A percentile compares a stretch with the other conserved stretches of the same genome.
These are phyloP conservation scores for Clarias fuscus DNA, from an alignment of 2,797 vertebrate species.

Conservation along the genomic window DNA sequence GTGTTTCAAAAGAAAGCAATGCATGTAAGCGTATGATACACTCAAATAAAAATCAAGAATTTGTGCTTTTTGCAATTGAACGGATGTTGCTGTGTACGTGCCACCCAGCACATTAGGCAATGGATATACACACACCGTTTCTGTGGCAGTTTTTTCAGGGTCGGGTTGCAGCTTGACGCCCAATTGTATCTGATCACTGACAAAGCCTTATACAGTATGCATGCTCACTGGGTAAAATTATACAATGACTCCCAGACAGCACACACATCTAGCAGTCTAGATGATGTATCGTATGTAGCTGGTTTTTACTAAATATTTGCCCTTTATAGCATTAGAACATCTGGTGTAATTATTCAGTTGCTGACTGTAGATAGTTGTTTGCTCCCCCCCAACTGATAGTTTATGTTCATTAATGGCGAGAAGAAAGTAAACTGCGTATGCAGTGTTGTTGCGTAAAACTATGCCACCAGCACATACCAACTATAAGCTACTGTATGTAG, in stretches of 20 bases:
- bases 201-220: too few relatives aligned
- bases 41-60: background rate
- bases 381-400: background rate
- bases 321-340: background rate
- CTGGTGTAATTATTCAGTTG: background rate
- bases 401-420: background rate
- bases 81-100: too few relatives aligned
- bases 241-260: background rate
- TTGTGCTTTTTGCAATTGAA: background rate
- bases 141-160: too few relatives aligned
- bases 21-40: background rate
- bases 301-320: background rate
- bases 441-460: background rate
- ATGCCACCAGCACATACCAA: background rate
- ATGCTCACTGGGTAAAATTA: background rate
- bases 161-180: too few relatives aligned
- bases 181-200: too few relatives aligned
- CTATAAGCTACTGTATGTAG: background rate
- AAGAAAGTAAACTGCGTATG: too few relatives aligned
- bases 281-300: background rate
- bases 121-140: too few relatives aligned
- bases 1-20: background rate
- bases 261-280: background rate
- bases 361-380: background rate
- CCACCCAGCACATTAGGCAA: too few relatives aligned